Evolutionary conservation across 2,797 vertebrate genomes (phyloP), one percentile per base, ranked within the genome.

Genomic region (Intellagama lesueurii): DNA sequence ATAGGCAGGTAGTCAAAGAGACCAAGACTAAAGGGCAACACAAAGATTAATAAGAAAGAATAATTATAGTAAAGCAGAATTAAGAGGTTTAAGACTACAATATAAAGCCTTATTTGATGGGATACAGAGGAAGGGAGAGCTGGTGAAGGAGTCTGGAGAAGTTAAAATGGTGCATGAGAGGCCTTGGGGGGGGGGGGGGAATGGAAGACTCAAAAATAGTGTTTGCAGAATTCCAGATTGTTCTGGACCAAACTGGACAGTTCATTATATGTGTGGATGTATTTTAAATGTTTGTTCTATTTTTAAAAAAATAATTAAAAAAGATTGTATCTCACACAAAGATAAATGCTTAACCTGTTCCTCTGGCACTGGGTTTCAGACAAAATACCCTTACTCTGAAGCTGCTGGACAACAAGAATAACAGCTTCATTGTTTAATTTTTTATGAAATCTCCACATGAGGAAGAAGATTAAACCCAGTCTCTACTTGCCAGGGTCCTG

Each of bases 41-140:
- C 85, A 7, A 44, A 11, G 49, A 70, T 72, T 35, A 81, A 81
- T 22, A 68, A 90, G n/a, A 52, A 47, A 66, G 66, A 28, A 52
- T 89, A 16, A 66, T 44, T 91, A 91, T 76, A 32, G 69, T 40
- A 72, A 90, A 32, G 35, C 75, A 82, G 44, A 90, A 70, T 24
- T 3, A 47, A 64, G 44, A 81, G 9, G 44, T 90, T 86, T 77
- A 76, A 91, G 86, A 40, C 17, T 90, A 86, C 7, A 76, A 70
- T 66, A 76, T 56, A 88, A 84, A 92, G 24, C 19, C 3, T 89
- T 76, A 24, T 69, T 3, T 69, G 28, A 32, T 80, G 76, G 56
- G 19, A 66, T 52, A 87, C 47, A 83, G 69, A 90, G 88, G 47
- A 47, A 81, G 40, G 89, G 40, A n/a, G 35, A 68, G 80, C 24